These are phyloP conservation scores for Sinhomidia bicolor DNA, from an alignment of 2,888 invertebrate genomes.

Conservation along the genomic window DNA sequence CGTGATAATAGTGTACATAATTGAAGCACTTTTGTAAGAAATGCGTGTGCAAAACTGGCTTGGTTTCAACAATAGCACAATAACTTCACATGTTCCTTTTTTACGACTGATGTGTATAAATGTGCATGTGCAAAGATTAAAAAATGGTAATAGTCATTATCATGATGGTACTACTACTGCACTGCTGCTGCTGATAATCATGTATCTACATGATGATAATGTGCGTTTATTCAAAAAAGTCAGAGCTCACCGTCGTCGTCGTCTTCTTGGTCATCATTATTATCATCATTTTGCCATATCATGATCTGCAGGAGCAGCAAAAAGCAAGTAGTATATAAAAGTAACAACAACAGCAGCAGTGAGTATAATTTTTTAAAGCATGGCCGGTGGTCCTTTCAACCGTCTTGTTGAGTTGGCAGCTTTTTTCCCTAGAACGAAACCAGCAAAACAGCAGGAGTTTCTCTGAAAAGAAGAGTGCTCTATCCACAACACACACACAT, in stretches of 20 bases:
- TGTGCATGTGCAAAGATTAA: background rate
- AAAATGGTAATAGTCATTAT: slow-evolving; percentile 29
- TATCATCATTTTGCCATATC: background rate
- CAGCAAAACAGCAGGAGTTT: slow-evolving; percentile 53
- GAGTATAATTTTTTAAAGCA: slow-evolving; percentile 44
- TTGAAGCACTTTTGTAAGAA: background rate
- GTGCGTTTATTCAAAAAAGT: background rate
- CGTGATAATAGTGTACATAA: background rate
- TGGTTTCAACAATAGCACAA: background rate
- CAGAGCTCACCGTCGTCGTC: background rate
- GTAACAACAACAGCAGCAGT: slow-evolving; percentile 29
- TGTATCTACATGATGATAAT: background rate
- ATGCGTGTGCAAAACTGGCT: slow-evolving; percentile 40
- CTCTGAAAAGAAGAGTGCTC: slow-evolving; percentile 30
- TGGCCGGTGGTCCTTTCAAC: slow-evolving; percentile 70
- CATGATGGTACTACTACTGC: background rate
- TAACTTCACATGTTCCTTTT: background rate
- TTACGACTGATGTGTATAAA: background rate
- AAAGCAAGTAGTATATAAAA: slow-evolving; percentile 5
- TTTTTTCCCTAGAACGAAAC: slow-evolving; percentile 59
- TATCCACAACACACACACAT: background rate
- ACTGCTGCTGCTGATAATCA: background rate
- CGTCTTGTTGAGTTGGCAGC: slow-evolving; percentile 71
- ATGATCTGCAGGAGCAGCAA: background rate
- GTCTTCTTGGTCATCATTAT: too few relatives aligned